Conservation (phyloP, 1,140 invertebrate genomes). For the Chironomus striatipennis region DNA sequence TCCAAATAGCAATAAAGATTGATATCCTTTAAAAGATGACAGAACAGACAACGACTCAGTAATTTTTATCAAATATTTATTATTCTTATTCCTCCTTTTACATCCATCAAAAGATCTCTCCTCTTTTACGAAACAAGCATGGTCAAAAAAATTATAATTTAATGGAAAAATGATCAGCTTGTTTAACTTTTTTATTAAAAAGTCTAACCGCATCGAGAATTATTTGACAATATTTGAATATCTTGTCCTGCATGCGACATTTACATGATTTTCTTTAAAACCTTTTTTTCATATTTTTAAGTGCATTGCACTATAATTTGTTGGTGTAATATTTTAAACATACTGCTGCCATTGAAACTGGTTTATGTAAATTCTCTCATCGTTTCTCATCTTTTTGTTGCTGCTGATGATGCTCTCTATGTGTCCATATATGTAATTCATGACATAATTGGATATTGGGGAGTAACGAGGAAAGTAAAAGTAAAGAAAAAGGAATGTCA, state of each 20-base stretch:
- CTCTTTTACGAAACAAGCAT: background rate
- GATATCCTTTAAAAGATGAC: background rate
- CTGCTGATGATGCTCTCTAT: too few relatives aligned
- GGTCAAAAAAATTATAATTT: too few relatives aligned
- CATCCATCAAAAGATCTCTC: background rate
- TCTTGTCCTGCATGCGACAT: too few relatives aligned
- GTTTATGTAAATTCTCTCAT: slow-evolving; percentile 9
- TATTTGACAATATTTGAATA: too few relatives aligned
- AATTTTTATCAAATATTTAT: too few relatives aligned
- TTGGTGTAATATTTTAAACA: background rate
- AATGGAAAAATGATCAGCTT: background rate
- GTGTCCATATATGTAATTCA: background rate
- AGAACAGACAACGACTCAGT: background rate
- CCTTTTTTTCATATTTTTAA: too few relatives aligned
- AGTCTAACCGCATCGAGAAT: background rate
- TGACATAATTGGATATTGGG: slow-evolving; percentile 1
- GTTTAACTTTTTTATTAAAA: background rate
- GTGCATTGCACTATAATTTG: slow-evolving; percentile 1
- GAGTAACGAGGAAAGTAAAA: slow-evolving; percentile 7
- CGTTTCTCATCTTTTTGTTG: background rate
- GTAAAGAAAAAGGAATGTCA: background rate
- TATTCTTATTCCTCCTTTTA: too few relatives aligned
- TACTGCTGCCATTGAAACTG: background rate
- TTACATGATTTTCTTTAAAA: too few relatives aligned
- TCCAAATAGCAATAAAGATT: background rate